A percentile compares a stretch with the other conserved stretches of the same genome.
Evolutionary conservation across 2,888 invertebrate species (phyloP).

Genomic region (Coronaproctus castanopsis): DNA sequence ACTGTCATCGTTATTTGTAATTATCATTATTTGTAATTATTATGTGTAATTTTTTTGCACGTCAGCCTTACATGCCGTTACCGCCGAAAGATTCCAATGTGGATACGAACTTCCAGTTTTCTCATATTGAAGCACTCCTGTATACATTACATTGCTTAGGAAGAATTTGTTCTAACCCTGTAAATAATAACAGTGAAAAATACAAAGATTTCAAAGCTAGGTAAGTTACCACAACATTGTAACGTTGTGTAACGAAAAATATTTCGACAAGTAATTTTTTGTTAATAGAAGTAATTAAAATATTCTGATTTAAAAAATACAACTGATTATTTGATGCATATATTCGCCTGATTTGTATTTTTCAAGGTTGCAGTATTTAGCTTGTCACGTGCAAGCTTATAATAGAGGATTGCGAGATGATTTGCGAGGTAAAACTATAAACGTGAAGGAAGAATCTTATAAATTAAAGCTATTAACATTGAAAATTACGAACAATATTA

Average conservation of each 20-base stretch:
- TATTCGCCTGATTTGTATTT: too few relatives aligned
- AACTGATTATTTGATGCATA: too few relatives aligned
- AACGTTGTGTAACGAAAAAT: too few relatives aligned
- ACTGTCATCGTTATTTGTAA: too few relatives aligned
- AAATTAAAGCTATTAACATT: slow-evolving; percentile 57
- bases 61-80: slow-evolving; percentile 72
- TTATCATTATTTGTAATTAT: too few relatives aligned
- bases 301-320: too few relatives aligned
- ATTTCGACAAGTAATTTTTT: too few relatives aligned
- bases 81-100: slow-evolving; percentile 48
- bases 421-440: slow-evolving; percentile 33
- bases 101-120: slow-evolving; percentile 53
- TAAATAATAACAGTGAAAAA: slow-evolving; percentile 49
- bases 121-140: slow-evolving; percentile 78
- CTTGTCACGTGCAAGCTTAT: slow-evolving; percentile 73
- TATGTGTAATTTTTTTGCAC: too few relatives aligned
- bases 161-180: slow-evolving; percentile 53
- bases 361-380: slow-evolving; percentile 66
- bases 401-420: slow-evolving; percentile 41
- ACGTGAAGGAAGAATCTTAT: slow-evolving; percentile 37
- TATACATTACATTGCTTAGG: slow-evolving; percentile 54
- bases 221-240: slow-evolving; percentile 18
- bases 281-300: too few relatives aligned
- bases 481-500: slow-evolving; percentile 80
- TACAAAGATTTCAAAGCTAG: slow-evolving; percentile 64